Conservation (phyloP, 64 coral and sea anemone genomes). For the Montipora cactus region DNA sequence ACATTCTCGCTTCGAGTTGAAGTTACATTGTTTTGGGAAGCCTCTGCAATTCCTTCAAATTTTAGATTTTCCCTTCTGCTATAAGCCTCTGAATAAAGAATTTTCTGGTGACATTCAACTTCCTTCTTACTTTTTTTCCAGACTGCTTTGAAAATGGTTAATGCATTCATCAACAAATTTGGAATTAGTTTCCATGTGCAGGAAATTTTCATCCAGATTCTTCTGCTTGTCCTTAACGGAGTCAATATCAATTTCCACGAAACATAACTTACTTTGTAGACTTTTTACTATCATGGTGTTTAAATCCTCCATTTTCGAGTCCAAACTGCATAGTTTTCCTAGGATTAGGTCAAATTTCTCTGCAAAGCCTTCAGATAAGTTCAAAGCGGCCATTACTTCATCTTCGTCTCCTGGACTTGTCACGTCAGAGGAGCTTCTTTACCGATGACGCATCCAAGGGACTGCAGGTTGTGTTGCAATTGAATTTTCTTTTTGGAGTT, state of each 20-base stretch:
- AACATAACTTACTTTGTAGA: neutral
- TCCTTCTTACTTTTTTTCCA: neutral
- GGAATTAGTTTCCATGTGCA: neutral
- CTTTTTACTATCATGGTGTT: neutral
- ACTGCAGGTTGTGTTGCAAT: neutral
- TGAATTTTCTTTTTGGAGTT: neutral
- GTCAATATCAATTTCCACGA: neutral
- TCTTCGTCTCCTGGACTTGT: neutral
- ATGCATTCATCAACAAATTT: neutral
- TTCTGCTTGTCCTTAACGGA: neutral
- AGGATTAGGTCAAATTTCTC: neutral
- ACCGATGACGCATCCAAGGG: neutral
- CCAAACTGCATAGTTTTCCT: neutral
- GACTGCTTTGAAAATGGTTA: neutral
- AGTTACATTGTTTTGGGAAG: neutral
- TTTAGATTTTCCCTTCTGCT: neutral
- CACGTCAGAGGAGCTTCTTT: neutral
- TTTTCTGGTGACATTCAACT: slow-evolving; percentile 9
- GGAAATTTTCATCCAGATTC: neutral
- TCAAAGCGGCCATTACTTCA: no score
- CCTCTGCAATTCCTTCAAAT: slow-evolving; percentile 19
- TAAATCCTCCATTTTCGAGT: neutral
- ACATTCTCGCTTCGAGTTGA: neutral
- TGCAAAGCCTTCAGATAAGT: no score
- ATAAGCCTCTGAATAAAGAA: slow-evolving; percentile 13